Evolutionary conservation across 1,140 invertebrate species (phyloP).

Genomic region (Magallana ariakensis): DNA sequence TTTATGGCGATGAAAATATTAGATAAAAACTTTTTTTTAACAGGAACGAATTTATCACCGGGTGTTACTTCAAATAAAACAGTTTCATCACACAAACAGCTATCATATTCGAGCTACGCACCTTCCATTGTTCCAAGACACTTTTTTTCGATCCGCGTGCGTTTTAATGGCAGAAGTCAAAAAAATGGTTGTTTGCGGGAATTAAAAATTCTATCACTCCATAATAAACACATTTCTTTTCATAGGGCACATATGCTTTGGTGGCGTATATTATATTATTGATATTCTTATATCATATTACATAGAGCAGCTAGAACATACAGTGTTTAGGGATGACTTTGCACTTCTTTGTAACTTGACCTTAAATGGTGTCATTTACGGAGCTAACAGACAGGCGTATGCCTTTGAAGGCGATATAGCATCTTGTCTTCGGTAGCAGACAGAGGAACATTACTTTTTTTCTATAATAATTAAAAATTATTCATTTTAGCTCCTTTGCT

Average conservation of each 20-base stretch:
- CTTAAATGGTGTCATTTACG: background rate
- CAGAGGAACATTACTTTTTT: no score
- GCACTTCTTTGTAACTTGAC: slow-evolving; percentile 18
- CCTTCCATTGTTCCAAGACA: background rate
- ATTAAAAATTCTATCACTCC: background rate
- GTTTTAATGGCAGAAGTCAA: slow-evolving; percentile 17
- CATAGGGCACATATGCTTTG: background rate
- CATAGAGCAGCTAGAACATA: background rate
- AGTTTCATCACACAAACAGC: background rate
- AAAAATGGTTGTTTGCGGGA: background rate
- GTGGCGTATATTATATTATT: background rate
- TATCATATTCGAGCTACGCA: background rate
- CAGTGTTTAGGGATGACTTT: background rate
- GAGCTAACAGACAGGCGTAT: background rate
- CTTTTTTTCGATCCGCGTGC: background rate
- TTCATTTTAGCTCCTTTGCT: no score
- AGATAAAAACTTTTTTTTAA: slow-evolving; percentile 11
- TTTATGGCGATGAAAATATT: slow-evolving; percentile 14
- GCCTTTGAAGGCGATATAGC: background rate
- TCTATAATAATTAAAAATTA: no score
- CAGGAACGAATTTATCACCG: slow-evolving; percentile 15
- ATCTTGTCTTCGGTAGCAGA: background rate
- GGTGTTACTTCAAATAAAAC: slow-evolving; percentile 18
- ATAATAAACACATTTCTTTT: slow-evolving; percentile 23
- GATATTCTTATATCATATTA: slow-evolving; percentile 23